phyloP scores from a whole-genome alignment of 2,113 vertebrate species.

The Melierax canorus region DNA sequence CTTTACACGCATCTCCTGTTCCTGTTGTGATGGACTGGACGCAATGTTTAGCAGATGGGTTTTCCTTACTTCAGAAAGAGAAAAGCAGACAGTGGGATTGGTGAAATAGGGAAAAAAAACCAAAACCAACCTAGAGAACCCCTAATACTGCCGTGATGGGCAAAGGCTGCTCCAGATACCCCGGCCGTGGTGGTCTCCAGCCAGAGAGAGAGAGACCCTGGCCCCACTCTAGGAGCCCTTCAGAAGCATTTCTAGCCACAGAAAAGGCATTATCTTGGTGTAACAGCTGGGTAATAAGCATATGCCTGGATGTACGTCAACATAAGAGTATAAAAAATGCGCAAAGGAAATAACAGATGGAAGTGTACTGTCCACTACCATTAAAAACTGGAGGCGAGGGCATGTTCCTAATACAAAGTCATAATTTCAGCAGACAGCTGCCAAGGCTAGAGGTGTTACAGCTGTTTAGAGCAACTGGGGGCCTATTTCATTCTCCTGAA shows the following conservation, averaged over 20 bases:
- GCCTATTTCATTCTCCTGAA: neutral
- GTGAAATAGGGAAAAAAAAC: neutral
- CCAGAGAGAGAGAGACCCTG: neutral
- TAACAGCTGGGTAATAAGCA: neutral
- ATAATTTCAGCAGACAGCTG: neutral
- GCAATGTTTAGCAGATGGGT: neutral
- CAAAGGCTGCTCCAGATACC: neutral
- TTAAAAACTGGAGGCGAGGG: neutral
- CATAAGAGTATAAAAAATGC: neutral
- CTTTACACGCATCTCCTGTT: neutral
- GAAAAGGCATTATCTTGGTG: neutral
- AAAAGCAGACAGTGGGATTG: neutral
- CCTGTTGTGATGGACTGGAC: neutral
- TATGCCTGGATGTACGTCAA: neutral
- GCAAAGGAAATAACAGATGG: neutral
- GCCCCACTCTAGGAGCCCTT: neutral
- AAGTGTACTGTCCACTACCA: neutral
- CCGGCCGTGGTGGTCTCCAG: neutral
- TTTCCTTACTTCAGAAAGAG: neutral
- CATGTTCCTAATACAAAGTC: neutral
- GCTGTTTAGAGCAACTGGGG: neutral
- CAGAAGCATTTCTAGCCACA: neutral
- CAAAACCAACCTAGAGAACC: neutral
- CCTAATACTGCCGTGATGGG: no score
- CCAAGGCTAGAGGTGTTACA: slow-evolving; percentile 11